Percentiles rank a stretch among this genome's conserved stretches.
Evolutionary conservation across 2,888 invertebrate genomes (phyloP).

Genomic region (Leucoma salicis): DNA sequence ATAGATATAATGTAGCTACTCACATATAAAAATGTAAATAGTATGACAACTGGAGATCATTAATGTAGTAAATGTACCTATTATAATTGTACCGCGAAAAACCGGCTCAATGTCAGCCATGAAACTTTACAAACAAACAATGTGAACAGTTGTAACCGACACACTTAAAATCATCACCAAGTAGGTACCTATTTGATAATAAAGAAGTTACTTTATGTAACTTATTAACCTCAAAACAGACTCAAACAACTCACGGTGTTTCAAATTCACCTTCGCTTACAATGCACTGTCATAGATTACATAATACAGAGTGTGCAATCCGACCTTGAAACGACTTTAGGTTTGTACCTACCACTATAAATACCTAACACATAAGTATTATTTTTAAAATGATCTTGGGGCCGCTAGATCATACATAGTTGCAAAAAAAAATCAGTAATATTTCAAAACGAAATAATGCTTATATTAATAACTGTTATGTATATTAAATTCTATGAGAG

Average conservation of each 20-base stretch:
- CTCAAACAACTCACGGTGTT: slow-evolving; percentile 37
- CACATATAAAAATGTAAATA: too few relatives aligned
- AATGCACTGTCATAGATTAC: slow-evolving; percentile 20
- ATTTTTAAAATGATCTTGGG: too few relatives aligned
- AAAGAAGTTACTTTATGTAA: slow-evolving; percentile 34
- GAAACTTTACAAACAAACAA: slow-evolving; percentile 23
- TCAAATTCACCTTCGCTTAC: slow-evolving; percentile 45
- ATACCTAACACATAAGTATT: too few relatives aligned
- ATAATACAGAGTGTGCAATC: neutral
- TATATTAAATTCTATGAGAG: too few relatives aligned
- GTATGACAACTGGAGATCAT: too few relatives aligned
- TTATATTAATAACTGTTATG: too few relatives aligned
- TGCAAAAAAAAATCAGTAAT: too few relatives aligned
- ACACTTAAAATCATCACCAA: slow-evolving; percentile 24
- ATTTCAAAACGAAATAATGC: too few relatives aligned
- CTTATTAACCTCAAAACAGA: slow-evolving; percentile 42
- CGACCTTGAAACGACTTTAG: neutral
- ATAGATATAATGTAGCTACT: too few relatives aligned
- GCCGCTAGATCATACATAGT: too few relatives aligned
- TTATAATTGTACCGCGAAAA: slow-evolving; percentile 1
- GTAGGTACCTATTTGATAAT: slow-evolving; percentile 36
- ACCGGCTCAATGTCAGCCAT: slow-evolving; percentile 13
- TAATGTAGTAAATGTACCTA: too few relatives aligned
- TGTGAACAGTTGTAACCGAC: slow-evolving; percentile 25
- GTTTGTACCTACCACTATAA: neutral